Evolutionary conservation across 2,888 invertebrate species (phyloP), one percentile per base, ranked within the genome.

Genomic region (Agrochola lota): DNA sequence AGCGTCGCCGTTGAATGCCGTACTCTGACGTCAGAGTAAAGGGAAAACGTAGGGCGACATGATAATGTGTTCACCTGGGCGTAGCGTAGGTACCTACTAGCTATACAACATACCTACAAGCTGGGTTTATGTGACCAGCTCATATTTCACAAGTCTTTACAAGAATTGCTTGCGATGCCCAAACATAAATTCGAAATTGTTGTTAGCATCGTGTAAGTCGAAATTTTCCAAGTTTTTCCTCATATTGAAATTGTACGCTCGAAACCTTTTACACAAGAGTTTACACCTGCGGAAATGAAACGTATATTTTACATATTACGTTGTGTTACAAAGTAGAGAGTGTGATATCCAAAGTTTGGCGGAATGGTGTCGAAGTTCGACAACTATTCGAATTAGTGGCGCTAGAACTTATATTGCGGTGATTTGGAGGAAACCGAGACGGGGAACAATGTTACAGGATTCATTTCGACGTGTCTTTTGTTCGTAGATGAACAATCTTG

Each of bases 361-460:
- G 62, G 40, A 72, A 73, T 67, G 67, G 63, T 66, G 73, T 49
- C 62, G 70, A 70, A 76, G 40, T 76, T 83, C 59, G 52, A 8
- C 46, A 81, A 80, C 72, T 75, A 87, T 85, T 77, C 74, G 67
- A 78, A 87, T 85, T 86, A 84, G 87, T 57, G 66, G 67, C 64
- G 30, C 20, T 59, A 57, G 74, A 83, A 83, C 67, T 81, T 84
- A 75, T 75, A 81, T 80, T 84, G 80, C 71, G 80, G 79, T 77
- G 81, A 67, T 72, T 72, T 64, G 70, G 74, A 71, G 57, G 35
- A 57, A 70, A 66, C 59, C 63, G 52, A 78, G 66, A 26, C 55
- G 46, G 0, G 12, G 59, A 77, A 71, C 82, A 77, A 73, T 81
- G 82, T 74, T 57, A 64, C 71, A 57, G 60, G 46, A 71, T 71